Evolutionary conservation across 2,113 vertebrate species (phyloP).

Genomic region (Burhinus oedicnemus): DNA sequence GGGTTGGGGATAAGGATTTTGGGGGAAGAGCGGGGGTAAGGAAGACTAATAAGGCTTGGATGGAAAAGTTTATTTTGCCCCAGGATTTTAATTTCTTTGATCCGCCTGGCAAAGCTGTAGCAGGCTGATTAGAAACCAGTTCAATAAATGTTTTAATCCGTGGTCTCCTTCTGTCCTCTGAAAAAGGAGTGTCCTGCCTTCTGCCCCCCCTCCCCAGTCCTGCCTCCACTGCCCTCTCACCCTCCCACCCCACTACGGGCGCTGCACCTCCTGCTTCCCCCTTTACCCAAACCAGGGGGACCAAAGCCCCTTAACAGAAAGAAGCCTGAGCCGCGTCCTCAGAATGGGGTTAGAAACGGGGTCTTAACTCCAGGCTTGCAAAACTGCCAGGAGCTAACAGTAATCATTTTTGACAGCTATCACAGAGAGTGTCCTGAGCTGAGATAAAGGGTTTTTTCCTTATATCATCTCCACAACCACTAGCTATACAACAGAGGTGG

Average conservation of each 20-base stretch:
- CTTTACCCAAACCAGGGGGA: not conserved
- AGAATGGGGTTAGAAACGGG: not conserved
- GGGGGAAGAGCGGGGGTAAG: not conserved
- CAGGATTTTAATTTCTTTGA: not conserved
- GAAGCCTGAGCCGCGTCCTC: not conserved
- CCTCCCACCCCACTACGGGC: accelerated
- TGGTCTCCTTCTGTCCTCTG: not conserved
- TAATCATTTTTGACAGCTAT: not conserved
- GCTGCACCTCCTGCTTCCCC: not conserved
- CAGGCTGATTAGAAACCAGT: not conserved
- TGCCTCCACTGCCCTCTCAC: not conserved
- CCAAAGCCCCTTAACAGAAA: not conserved
- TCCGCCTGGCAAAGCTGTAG: not conserved
- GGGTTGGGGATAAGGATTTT: not conserved
- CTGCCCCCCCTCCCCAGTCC: not conserved
- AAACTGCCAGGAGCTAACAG: not conserved
- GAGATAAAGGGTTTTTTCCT: not conserved
- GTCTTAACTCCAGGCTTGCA: not conserved
- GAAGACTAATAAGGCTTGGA: not conserved
- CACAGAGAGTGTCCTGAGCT: not conserved
- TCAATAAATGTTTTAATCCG: not conserved
- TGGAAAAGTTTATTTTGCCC: not conserved
- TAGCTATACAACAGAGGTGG: not conserved
- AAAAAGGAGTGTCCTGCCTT: not conserved
- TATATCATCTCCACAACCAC: not conserved